phyloP scores from a whole-genome alignment of 2,113 vertebrate species.

The Cervus canadensis region DNA sequence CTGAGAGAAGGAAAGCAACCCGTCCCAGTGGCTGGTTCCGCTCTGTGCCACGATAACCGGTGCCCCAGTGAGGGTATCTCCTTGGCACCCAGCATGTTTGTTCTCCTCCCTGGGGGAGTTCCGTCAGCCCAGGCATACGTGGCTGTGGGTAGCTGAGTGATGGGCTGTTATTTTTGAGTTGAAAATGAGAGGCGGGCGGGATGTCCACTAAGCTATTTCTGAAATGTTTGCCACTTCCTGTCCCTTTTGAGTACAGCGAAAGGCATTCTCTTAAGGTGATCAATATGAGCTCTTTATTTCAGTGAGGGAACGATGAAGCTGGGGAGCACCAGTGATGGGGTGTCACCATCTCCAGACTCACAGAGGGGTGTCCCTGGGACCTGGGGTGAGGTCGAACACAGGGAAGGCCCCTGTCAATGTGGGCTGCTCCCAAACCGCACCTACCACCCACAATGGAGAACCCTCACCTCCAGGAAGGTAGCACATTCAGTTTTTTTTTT shows the following conservation, averaged over 20 bases:
- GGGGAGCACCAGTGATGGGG: not conserved
- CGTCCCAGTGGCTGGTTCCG: fast-evolving
- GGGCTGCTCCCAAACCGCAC: not conserved
- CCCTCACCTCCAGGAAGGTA: not conserved
- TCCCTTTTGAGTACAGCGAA: slow-evolving; percentile 25
- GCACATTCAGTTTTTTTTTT: not conserved
- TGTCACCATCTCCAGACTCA: not conserved
- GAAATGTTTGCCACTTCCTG: slow-evolving; percentile 53
- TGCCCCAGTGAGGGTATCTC: not conserved
- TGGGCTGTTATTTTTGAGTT: slow-evolving; percentile 42
- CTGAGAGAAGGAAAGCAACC: not conserved
- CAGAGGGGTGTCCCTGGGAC: not conserved
- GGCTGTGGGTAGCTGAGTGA: not conserved
- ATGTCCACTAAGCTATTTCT: slow-evolving; percentile 48
- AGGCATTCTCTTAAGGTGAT: slow-evolving; percentile 28
- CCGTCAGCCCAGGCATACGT: not conserved
- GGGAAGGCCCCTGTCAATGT: not conserved
- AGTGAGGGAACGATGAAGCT: not conserved
- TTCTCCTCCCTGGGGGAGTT: not conserved
- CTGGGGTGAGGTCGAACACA: not conserved
- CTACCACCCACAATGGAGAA: not conserved
- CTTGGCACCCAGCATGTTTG: not conserved
- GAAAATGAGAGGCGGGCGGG: slow-evolving; percentile 22
- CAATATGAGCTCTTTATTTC: slow-evolving; percentile 56
- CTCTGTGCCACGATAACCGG: not conserved